Percentiles rank a stretch among this genome's conserved stretches.
These are phyloP conservation scores for Therioaphis trifolii DNA, from an alignment of 2,888 invertebrate genomes.

Conservation along the genomic window DNA sequence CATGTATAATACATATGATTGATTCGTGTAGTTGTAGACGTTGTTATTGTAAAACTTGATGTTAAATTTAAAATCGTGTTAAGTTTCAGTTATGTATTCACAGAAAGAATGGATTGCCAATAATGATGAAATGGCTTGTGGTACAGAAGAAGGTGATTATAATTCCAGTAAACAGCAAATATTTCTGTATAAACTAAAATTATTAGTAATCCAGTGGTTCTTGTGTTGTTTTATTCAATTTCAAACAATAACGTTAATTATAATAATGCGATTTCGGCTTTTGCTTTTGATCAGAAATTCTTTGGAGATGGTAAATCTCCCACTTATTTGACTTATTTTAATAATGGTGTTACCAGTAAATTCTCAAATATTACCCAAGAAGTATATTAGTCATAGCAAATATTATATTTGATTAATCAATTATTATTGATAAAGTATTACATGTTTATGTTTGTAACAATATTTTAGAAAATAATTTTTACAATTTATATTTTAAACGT, in stretches of 20 bases:
- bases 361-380: too few relatives aligned
- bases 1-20: neutral
- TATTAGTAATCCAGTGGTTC: constrained; percentile 12
- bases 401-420: too few relatives aligned
- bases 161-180: constrained; percentile 10
- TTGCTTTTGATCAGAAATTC: neutral
- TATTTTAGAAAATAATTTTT: too few relatives aligned
- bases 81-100: neutral
- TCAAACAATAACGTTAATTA: constrained; percentile 7
- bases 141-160: constrained; percentile 1
- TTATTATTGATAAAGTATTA: too few relatives aligned
- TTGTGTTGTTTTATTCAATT: constrained; percentile 2
- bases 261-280: constrained; percentile 1
- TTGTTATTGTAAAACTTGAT: neutral
- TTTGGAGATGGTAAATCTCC: neutral
- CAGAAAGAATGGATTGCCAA: neutral
- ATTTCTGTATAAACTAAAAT: constrained; percentile 15
- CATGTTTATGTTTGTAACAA: too few relatives aligned
- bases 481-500: too few relatives aligned
- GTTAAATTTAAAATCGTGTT: neutral
- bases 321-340: constrained; percentile 10
- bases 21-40: neutral
- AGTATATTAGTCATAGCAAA: too few relatives aligned
- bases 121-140: neutral
- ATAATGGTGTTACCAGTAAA: too few relatives aligned